Percentiles rank a stretch among this genome's conserved stretches.
These are phyloP conservation scores for Hydrozoanthus tunicans DNA, from an alignment of 64 coral and sea anemone species.

Conservation along the genomic window DNA sequence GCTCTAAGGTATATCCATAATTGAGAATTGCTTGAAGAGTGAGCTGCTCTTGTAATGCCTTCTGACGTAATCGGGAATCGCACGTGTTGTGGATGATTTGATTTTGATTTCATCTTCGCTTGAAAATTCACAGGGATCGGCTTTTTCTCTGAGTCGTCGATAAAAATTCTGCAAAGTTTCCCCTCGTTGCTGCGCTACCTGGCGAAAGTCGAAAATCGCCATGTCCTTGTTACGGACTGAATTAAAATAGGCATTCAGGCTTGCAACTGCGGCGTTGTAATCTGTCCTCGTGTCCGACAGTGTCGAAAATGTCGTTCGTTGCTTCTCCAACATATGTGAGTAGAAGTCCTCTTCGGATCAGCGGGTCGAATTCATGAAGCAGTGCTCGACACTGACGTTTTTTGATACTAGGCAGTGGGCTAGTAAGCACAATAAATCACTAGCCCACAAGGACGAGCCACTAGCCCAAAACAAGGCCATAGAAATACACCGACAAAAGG, in stretches of 20 bases:
- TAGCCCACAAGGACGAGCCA: neutral
- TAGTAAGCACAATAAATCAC: too few relatives aligned
- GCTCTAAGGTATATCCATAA: constrained; percentile 30
- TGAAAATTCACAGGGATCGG: constrained; percentile 21
- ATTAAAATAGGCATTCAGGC: neutral
- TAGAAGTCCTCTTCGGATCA: constrained; percentile 23
- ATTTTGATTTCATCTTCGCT: constrained; percentile 50
- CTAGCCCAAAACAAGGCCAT: neutral
- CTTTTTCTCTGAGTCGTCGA: constrained; percentile 35
- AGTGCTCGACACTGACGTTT: too few relatives aligned
- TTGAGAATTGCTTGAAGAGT: neutral
- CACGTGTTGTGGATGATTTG: constrained; percentile 45
- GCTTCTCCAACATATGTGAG: constrained; percentile 34
- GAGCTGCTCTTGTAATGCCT: constrained; percentile 36
- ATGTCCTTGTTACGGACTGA: neutral
- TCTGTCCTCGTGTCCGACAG: neutral
- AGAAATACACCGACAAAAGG: neutral
- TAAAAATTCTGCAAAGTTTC: constrained; percentile 34
- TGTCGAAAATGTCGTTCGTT: constrained; percentile 50
- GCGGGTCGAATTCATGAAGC: constrained; percentile 15
- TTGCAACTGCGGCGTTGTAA: neutral
- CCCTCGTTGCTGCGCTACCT: neutral
- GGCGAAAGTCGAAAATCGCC: constrained; percentile 21
- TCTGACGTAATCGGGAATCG: constrained; percentile 7
- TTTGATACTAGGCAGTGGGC: neutral